Evolutionary conservation across 1,140 invertebrate genomes (phyloP), one percentile per base, ranked within the genome.

Genomic region (Amphibalanus amphitrite): DNA sequence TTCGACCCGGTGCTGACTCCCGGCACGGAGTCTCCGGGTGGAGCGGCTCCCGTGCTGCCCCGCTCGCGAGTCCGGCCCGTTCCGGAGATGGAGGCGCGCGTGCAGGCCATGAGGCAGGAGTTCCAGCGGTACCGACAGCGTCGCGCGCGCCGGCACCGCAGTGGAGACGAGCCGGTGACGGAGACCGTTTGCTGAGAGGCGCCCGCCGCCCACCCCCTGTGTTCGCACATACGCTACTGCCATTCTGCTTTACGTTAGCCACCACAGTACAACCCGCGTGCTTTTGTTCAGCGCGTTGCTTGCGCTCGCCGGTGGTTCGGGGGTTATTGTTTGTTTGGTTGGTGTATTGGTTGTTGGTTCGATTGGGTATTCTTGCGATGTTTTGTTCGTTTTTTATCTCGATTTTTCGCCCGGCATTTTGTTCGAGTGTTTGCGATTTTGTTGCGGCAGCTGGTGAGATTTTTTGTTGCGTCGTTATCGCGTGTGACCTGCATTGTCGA

Each of bases 81-180:
- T 69, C 88, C 90, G 76, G 91, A 92, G 79, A 91, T 93, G 74
- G 91, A 93, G 78, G 90, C 92, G 4, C 84, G 94, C 69, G 91
- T 96, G 71, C 90, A 93, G 75, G 92, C 92, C 38, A 93, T 97
- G 89, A 93, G 95, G 76, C 91, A 95, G 79, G 93, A 97, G 80
- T 97, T 95, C 81, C 88, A 94, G 78, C 89, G 93, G 78, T 96
- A 94, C 81, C 85, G 92, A 71, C 88, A 92, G 77, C 84, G 91
- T 64, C 92, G 95, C 79, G 91, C 90, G 68, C 77, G 81, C 70
- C 85, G 87, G 79, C 82, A 88, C 68, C 71, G 74, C 65, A 76
- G 74, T 67, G 73, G 76, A 23, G 77, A 78, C 47, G 47, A 59
- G 47, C 47, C 47, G 1, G 20, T 59, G 13, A 59, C 47, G 10